phyloP scores from a whole-genome alignment of 2,113 vertebrate species.

The Zingel zingel region DNA sequence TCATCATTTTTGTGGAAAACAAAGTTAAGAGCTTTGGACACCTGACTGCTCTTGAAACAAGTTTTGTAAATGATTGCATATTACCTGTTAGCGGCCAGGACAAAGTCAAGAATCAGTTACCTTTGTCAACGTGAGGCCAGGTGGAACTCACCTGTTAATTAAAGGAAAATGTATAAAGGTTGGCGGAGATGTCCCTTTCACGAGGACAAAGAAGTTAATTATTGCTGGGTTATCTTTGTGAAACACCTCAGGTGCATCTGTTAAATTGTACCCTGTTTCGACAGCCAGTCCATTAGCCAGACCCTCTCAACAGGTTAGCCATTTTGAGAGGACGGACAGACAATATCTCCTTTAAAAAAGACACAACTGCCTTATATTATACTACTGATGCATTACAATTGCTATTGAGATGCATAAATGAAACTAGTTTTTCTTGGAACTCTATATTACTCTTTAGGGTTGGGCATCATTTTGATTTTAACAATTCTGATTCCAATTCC shows the following conservation, averaged over 20 bases:
- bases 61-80: constrained; percentile 73
- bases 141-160: constrained; percentile 64
- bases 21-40: constrained; percentile 53
- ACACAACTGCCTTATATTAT: neutral
- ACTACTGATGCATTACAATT: neutral
- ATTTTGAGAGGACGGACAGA: neutral
- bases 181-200: neutral
- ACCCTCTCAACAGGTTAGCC: constrained; percentile 35
- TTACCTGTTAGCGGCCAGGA: constrained; percentile 70
- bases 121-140: constrained; percentile 43
- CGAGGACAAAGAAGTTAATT: constrained; percentile 52
- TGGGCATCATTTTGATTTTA: too few relatives aligned
- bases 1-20: constrained; percentile 11
- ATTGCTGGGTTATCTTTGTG: constrained; percentile 29
- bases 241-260: constrained; percentile 71
- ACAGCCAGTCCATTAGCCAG: constrained; percentile 70
- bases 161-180: neutral
- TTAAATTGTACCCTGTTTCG: constrained; percentile 72
- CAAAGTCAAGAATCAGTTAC: constrained; percentile 55
- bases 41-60: constrained; percentile 56
- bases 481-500: too few relatives aligned
- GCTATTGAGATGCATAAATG: neutral
- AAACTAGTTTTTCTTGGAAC: too few relatives aligned
- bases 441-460: too few relatives aligned
- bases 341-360: neutral